Evolutionary conservation across 2,888 invertebrate genomes (phyloP), one percentile per base, ranked within the genome.

Genomic region (Melanotus villosus): DNA sequence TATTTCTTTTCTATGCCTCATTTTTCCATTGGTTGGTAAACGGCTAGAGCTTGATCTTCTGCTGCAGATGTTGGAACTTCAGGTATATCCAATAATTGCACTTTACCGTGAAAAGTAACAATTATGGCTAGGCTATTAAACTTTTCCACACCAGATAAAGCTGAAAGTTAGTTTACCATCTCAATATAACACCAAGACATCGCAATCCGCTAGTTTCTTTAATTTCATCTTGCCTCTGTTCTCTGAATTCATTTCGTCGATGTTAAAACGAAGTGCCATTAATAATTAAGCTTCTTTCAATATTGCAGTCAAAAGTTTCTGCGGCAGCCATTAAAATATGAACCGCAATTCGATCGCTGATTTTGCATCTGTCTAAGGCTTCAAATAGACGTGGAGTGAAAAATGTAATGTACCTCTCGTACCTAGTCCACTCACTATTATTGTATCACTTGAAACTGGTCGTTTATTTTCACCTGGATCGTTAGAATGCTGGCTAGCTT

Each of bases 361-460:
- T 36, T 36, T n/a, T 36, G 36, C n/a, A 36, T 36, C 36, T 36
- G 36, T 36, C 36, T 36, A 36, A 36, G 36, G 36, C n/a, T 38
- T 36, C 36, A 36, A n/a, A n/a, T n/a, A 36, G 36, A 36, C 38
- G 38, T 38, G 38, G 38, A 38, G 12, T 38, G 38, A 38, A 38
- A 38, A 38, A 12, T 12, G 2, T 38, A 2, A 14, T 38, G 38
- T 14, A 12, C 38, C 14, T n/a, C 36, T 36, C n/a, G 12, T 36
- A 36, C 36, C 36, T 26, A 7, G 30, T 26, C 7, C 30, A 26
- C 30, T 26, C 30, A 5, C 30, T 26, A 3, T 26, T 26, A 26
- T 26, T 26, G 30, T 26, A 26, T 26, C 7, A 26, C 30, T 26
- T 26, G n/a, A n/a, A n/a, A n/a, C n/a, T n/a, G n/a, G n/a, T n/a